These are phyloP conservation scores for Spodoptera picta DNA, from an alignment of 2,888 invertebrate species.

Conservation along the genomic window DNA sequence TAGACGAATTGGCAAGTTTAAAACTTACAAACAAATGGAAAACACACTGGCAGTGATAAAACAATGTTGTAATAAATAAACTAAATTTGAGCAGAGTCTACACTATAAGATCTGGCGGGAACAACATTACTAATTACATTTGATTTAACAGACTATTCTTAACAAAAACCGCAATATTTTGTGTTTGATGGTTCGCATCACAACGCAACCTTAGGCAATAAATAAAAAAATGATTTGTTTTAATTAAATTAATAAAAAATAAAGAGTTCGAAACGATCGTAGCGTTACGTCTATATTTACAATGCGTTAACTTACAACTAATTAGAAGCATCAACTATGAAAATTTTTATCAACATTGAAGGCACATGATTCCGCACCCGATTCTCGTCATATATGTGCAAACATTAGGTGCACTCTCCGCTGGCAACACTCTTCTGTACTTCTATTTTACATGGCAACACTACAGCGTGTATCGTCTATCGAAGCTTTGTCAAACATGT, in stretches of 20 bases:
- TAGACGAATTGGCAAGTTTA: slow-evolving; percentile 52
- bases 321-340: slow-evolving; percentile 88
- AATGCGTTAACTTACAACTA: slow-evolving; percentile 82
- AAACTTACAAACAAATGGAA: slow-evolving; percentile 57
- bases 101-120: slow-evolving; percentile 23
- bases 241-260: slow-evolving; percentile 85
- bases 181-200: slow-evolving; percentile 52
- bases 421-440: slow-evolving; percentile 70
- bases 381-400: slow-evolving; percentile 77
- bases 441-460: slow-evolving; percentile 64
- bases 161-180: slow-evolving; percentile 38
- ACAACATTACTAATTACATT: slow-evolving; percentile 27
- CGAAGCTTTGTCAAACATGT: slow-evolving; percentile 51
- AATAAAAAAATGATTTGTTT: slow-evolving; percentile 75
- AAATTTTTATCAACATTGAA: slow-evolving; percentile 86
- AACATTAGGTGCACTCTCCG: slow-evolving; percentile 75
- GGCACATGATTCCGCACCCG: slow-evolving; percentile 89
- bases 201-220: slow-evolving; percentile 78
- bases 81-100: slow-evolving; percentile 42
- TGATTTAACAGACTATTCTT: too few relatives aligned
- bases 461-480: slow-evolving; percentile 54
- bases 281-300: slow-evolving; percentile 85
- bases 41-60: slow-evolving; percentile 64
- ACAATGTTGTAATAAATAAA: slow-evolving; percentile 34
- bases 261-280: slow-evolving; percentile 81